Conservation (phyloP, 2,113 vertebrate species). For the Mesitornis unicolor region DNA sequence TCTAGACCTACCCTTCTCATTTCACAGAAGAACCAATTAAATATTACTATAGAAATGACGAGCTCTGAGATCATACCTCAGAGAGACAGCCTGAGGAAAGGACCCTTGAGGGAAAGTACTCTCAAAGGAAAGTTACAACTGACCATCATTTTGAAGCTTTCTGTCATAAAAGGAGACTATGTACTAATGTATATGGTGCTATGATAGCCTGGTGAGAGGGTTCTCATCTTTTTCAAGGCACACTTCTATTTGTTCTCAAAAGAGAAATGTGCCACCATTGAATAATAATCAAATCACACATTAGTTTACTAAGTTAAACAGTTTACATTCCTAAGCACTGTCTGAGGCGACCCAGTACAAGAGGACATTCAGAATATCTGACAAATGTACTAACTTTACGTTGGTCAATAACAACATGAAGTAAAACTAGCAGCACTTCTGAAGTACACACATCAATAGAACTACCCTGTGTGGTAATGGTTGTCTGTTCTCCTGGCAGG, state of each 20-base stretch:
- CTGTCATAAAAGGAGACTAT: neutral
- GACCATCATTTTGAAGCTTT: neutral
- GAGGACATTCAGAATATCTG: neutral
- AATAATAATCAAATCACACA: neutral
- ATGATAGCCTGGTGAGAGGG: rapidly evolving
- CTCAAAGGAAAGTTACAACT: neutral
- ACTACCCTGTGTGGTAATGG: rapidly evolving
- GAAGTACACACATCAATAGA: neutral
- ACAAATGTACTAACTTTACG: neutral
- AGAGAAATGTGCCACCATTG: neutral
- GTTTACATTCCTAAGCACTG: neutral
- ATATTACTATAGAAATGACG: neutral
- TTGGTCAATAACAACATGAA: neutral
- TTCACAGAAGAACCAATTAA: neutral
- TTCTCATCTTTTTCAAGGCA: neutral
- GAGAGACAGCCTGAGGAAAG: neutral
- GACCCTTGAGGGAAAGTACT: neutral
- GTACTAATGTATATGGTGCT: neutral
- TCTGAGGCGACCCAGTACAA: neutral
- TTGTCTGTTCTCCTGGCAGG: too few species aligned
- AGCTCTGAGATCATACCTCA: neutral
- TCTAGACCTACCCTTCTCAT: neutral
- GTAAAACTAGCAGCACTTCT: neutral
- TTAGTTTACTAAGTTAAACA: neutral
- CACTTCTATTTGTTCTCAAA: neutral